Conservation (phyloP, 2,888 invertebrate species). For the Conus canariensis region DNA sequence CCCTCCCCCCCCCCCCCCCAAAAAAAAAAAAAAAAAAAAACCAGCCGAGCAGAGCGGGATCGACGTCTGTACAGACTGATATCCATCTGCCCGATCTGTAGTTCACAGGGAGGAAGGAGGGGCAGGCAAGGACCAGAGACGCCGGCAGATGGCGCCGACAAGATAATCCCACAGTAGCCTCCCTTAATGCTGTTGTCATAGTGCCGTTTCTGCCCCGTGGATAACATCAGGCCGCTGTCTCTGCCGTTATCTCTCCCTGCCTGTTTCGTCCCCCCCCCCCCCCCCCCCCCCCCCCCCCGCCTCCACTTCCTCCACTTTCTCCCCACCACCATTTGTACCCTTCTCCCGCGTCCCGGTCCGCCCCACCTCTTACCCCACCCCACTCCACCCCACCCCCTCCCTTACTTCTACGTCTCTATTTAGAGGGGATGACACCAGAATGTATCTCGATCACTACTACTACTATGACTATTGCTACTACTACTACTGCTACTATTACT, state of each 20-base stretch:
- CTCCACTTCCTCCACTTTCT: not conserved
- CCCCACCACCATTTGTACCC: not conserved
- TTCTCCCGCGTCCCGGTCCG: not conserved
- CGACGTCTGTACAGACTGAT: too few species aligned
- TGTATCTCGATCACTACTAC: too few species aligned
- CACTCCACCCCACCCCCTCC: not conserved
- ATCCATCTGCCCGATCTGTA: too few species aligned
- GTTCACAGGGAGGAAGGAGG: too few species aligned
- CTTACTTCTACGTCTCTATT: not conserved
- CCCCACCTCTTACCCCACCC: not conserved
- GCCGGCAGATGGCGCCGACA: conserved; percentile 4
- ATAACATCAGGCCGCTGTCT: not conserved
- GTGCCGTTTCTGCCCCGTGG: not conserved
- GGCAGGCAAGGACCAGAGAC: not conserved
- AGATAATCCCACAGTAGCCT: conserved; percentile 24
- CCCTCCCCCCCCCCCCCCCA: too few species aligned
- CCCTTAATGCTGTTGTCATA: conserved; percentile 19
- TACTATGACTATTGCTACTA: too few species aligned
- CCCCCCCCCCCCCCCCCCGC: not conserved
- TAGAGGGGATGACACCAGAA: too few species aligned
- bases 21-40: too few species aligned
- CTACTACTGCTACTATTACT: too few species aligned
- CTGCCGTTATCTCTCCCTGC: too few species aligned
- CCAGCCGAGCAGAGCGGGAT: too few species aligned
- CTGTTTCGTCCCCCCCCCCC: not conserved